Evolutionary conservation across 2,113 vertebrate species (phyloP), one percentile per base, ranked within the genome.

Genomic region (Anthoscopus minutus): DNA sequence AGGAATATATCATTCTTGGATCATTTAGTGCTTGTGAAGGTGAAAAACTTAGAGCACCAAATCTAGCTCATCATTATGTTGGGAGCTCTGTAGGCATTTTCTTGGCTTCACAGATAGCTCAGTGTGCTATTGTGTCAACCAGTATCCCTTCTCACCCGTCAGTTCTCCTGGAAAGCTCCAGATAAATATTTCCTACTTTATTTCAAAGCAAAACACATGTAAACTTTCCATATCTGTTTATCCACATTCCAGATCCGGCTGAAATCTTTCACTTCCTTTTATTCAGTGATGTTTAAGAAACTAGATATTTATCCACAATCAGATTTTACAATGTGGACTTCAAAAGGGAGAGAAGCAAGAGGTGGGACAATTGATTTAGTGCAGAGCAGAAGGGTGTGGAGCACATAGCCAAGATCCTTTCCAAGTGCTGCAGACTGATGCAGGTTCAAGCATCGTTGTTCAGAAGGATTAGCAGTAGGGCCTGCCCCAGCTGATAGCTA

Each of bases 211-310:
- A 66, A 93, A 51, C 60, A 40, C 44, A 14, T 47, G 42, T 93
- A 86, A 95, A 92, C 67, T 58, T 77, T 48, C 54, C 53, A 2
- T 88, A 78, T 92, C 88, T 81, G 11, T 83, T 88, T 35, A 73
- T 93, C 50, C 47, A 30, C 56, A 12, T 93, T 81, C 57, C 64
- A 57, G 51, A 74, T 74, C 67, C 0, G 2, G 44, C 76, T 87
- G 86, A 81, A 81, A 90, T 93, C 37, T 81, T 92, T 78, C 64
- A 31, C 81, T 94, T 94, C 79, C 78, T 91, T 94, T 93, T 91
- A 93, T 89, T 94, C 94, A 95, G 61, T 67, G 88, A 33, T 64
- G 65, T 90, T 94, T 92, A 80, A 93, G 67, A 83, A 83, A 60
- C 24, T 15, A 60, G 37, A 18, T 85, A 67, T 33, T 92, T 88